phyloP scores from a whole-genome alignment of 2,113 vertebrate species.

The Campylomormyrus tamandua region DNA sequence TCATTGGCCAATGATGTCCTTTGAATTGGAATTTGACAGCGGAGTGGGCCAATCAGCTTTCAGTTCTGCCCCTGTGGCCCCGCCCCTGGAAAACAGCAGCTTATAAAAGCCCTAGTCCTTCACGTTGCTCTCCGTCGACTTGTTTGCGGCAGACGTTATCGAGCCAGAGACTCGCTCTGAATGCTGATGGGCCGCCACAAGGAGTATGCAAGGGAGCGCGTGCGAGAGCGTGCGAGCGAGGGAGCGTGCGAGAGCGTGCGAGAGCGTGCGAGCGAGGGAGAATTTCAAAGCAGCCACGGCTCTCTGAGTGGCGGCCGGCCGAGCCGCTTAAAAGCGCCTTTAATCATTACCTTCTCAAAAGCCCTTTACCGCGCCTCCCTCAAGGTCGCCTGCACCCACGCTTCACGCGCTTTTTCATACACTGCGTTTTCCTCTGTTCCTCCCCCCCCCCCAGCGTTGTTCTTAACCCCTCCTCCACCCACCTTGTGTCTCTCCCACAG shows the following conservation, averaged over 20 bases:
- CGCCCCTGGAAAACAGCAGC: background rate
- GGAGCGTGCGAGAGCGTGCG: background rate
- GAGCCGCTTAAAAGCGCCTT: conserved; percentile 39
- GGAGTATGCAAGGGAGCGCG: background rate
- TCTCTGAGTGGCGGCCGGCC: conserved; percentile 32
- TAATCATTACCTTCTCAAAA: conserved; percentile 39
- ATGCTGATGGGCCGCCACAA: conserved; percentile 31
- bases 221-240: background rate
- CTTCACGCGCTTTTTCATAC: conserved; percentile 22
- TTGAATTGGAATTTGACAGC: background rate
- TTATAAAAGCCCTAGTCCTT: conserved; percentile 15
- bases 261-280: background rate
- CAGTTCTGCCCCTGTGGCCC: background rate
- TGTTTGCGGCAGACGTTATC: conserved; percentile 24
- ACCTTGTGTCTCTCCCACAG: conserved; percentile 54
- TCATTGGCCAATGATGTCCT: background rate
- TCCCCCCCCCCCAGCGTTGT: background rate
- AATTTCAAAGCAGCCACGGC: conserved; percentile 33
- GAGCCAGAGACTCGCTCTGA: conserved; percentile 25
- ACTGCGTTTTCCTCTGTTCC: conserved; percentile 16
- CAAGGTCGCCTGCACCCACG: conserved; percentile 26
- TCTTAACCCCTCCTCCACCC: background rate
- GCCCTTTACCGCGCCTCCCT: conserved; percentile 38
- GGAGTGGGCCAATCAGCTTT: background rate
- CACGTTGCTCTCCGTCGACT: background rate